A percentile compares a stretch with the other conserved stretches of the same genome.
Conservation (phyloP, 2,113 vertebrate genomes). For the Neogale vison region DNA sequence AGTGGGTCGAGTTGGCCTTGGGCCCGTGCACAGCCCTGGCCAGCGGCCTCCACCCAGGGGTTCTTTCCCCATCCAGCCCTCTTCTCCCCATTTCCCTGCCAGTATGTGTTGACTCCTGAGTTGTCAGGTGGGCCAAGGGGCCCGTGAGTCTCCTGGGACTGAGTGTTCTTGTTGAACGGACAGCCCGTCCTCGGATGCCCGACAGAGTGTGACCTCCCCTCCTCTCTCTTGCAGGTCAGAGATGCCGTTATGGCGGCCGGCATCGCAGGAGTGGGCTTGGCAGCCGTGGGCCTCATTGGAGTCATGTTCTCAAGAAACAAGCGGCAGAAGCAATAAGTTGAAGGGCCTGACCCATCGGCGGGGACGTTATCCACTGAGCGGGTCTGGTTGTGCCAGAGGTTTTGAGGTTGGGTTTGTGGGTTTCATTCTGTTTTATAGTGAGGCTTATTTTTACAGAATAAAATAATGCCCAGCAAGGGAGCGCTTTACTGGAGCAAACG, state of each 20-base stretch:
- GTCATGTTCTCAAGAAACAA: slow-evolving; percentile 50
- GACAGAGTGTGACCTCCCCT: background rate
- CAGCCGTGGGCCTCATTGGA: background rate
- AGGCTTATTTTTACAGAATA: slow-evolving; percentile 58
- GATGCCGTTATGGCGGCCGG: too few relatives aligned
- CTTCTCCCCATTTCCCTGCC: background rate
- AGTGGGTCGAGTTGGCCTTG: background rate
- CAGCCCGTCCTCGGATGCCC: background rate
- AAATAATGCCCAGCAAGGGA: background rate
- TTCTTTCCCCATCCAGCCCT: background rate
- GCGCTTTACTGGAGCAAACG: background rate
- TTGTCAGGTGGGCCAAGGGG: background rate
- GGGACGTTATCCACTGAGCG: background rate
- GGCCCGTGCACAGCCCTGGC: background rate
- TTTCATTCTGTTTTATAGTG: slow-evolving; percentile 36
- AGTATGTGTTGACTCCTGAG: background rate
- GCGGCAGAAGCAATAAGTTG: slow-evolving; percentile 69
- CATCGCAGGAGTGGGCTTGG: too few relatives aligned
- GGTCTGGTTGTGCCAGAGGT: background rate
- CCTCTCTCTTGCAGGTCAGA: slow-evolving; percentile 62
- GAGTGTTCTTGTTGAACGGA: background rate
- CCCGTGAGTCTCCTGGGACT: background rate
- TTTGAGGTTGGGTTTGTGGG: background rate
- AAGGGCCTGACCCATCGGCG: background rate
- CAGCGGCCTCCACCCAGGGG: background rate